Percentiles rank a stretch among this genome's conserved stretches.
phyloP scores from a whole-genome alignment of 2,113 vertebrate species.

The crab-eating macaque (Macaca fascicularis) region DNA sequence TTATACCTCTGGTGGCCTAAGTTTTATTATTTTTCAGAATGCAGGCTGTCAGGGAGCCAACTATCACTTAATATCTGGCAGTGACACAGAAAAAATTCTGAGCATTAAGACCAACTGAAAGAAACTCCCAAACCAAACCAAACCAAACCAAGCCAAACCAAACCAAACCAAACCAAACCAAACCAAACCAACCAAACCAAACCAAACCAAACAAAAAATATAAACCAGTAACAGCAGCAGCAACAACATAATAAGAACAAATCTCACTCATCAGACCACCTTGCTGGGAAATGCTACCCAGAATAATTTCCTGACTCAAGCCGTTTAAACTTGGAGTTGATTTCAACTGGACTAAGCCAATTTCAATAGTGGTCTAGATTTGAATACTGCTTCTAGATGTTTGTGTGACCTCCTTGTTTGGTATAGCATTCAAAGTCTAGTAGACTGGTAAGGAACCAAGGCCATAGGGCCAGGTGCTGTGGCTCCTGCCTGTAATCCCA shows the following conservation, averaged over 20 bases:
- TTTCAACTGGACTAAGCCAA: neutral
- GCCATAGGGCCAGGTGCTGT: neutral
- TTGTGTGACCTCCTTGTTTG: neutral
- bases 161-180: neutral
- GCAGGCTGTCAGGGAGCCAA: neutral
- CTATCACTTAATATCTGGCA: neutral
- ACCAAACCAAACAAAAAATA: neutral
- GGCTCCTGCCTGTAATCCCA: no score
- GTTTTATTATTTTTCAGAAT: slow-evolving; percentile 35
- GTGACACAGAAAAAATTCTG: neutral
- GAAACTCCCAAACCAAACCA: neutral
- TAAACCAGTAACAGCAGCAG: neutral
- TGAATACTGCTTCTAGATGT: neutral
- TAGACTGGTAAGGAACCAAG: neutral
- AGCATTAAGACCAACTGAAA: neutral
- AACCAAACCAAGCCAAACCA: neutral
- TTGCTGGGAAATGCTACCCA: neutral
- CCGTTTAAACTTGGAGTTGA: neutral
- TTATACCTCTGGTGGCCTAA: neutral
- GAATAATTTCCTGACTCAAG: neutral
- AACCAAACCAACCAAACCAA: neutral
- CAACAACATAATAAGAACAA: neutral
- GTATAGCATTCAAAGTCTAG: neutral
- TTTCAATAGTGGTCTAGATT: neutral
- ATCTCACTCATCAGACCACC: neutral